These are phyloP conservation scores for Cynoglossus semilaevis DNA, from an alignment of 2,113 vertebrate genomes.

Conservation along the genomic window DNA sequence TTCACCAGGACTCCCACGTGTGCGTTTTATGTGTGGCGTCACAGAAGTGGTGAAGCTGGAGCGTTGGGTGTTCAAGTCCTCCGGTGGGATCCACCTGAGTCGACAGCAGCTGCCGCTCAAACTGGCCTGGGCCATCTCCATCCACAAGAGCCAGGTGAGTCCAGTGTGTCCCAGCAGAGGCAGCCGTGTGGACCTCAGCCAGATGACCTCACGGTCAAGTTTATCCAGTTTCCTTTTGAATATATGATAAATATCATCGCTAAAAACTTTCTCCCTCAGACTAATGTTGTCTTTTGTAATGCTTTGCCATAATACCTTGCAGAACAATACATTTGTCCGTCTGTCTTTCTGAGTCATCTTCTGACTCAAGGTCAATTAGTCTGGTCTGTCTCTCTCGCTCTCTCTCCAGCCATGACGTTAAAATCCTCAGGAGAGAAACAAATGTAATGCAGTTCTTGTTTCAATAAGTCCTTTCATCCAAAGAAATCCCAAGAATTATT, in stretches of 20 bases:
- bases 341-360: background rate
- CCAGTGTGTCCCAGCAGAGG: background rate
- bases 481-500: too few relatives aligned
- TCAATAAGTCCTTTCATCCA: background rate
- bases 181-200: accelerated
- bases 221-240: background rate
- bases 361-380: background rate
- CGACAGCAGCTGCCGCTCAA: slow-evolving; percentile 92
- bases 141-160: slow-evolving; percentile 96
- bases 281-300: background rate
- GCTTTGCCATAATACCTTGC: background rate
- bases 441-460: background rate
- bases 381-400: background rate
- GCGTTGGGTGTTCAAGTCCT: slow-evolving; percentile 86
- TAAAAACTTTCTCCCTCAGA: too few relatives aligned
- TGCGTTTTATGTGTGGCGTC: slow-evolving; percentile 88
- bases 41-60: slow-evolving; percentile 83
- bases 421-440: background rate
- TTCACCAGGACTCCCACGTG: slow-evolving; percentile 81
- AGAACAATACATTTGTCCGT: background rate
- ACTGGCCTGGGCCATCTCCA: slow-evolving; percentile 96
- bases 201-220: background rate
- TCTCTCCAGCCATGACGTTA: background rate
- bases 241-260: background rate
- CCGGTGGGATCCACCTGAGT: slow-evolving; percentile 81